Base-by-base conservation (phyloP, 2,797 vertebrate genomes). In the Silurus lanzhouensis region DNA sequence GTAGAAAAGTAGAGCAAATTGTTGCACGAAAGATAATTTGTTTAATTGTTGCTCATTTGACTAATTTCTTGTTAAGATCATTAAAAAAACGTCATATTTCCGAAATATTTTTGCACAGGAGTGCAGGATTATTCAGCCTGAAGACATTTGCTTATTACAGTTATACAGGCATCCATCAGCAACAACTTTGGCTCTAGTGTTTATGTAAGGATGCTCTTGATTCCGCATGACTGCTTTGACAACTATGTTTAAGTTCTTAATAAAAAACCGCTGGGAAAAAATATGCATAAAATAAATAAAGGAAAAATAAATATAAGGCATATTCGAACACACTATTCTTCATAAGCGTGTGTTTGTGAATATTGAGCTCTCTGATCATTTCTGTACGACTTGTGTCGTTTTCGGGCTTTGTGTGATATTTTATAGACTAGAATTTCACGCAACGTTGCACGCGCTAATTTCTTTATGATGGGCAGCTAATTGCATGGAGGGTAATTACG, bases 381-480 rank as follows among this genome's bases (percentile, higher is more conserved):
- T 81, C 64, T n/a, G 71, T 80, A 67, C 61, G 66, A 72, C 46
- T 66, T 72, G 38, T 68, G 76, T 71, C 60, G 68, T 84, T 81
- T 81, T 61, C 55, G 64, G 15, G 72, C n/a, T 66, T 19, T 15
- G 8, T 27, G 5, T 66, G 63, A 64, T 94, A 93, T 94, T 95
- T 95, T 94, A 93, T 91, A 96, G 95, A 95, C 95, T 94, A 95
- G 95, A 95, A 96, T 96, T 96, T 96, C 81, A 95, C 96, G 95
- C 95, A 95, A 96, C 96, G 95, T 96, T 96, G 95, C 95, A 92
- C 94, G 92, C 95, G 95, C 95, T 96, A 96, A 96, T 96, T 96
- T 95, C 96, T 96, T 95, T 95, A 93, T 96, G 95, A 96, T 95
- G 95, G 94, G 94, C 95, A 95, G 94, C 94, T 96, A 96, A 96